Base-by-base conservation (phyloP, 2,113 vertebrate genomes). In the Mola mola region DNA sequence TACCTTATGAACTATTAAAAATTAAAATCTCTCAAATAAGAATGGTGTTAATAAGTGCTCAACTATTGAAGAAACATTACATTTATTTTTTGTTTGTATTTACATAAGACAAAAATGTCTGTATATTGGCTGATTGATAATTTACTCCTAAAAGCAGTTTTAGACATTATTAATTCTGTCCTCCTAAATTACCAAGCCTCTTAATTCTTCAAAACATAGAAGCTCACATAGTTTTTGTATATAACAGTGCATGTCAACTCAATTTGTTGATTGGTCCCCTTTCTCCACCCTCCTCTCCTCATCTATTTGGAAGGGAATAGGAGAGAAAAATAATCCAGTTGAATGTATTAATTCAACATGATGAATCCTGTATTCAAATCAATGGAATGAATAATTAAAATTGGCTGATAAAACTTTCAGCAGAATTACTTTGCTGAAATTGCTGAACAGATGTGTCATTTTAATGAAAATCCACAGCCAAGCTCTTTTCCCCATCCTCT, bases 301-400 rank as follows among this genome's bases (percentile, higher is more conserved):
- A 41, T 82, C 81, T 85, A 78, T 85, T 84, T 81, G 56, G 76
- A 59, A 83, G 55, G 33, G 47, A 77, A 78, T 75, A 47, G 75
- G 68, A 74, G 75, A 73, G 77, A 81, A 81, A 89, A 87, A 95
- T 94, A 93, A 95, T 93, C 94, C 92, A 89, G 93, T 94, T 93
- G 95, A 96, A 98, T 96, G 94, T 96, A 96, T 97, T 98, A 98
- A 98, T 98, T 98, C 96, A 96, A 97, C 96, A 98, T 95, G 96
- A 98, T 98, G 95, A 97, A 96, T 96, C 95, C 95, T 97, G 95
- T 98, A 98, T 98, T 97, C 96, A 97, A 95, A 93, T 95, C 96
- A 98, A 94, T 98, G 96, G 96, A 98, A 96, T 98, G 96, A 98
- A 98, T 98, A 98, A 98, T 98, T 98, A 98, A 98, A 98, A 98